These are phyloP conservation scores for Palythoa heliodiscus DNA, from an alignment of 92 coral and sea anemone genomes.

Conservation along the genomic window DNA sequence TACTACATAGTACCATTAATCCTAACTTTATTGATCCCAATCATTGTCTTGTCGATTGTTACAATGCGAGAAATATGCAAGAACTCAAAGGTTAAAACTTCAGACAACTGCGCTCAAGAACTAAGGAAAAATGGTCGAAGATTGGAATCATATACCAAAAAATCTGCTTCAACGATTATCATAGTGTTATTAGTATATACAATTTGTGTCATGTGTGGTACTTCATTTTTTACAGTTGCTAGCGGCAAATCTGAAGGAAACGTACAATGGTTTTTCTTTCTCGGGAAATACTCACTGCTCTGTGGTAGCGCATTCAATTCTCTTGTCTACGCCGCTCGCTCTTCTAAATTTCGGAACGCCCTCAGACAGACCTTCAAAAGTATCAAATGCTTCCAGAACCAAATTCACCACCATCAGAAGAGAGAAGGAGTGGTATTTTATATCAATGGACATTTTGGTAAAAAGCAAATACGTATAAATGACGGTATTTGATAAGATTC, in stretches of 20 bases:
- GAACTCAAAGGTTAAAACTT: not conserved
- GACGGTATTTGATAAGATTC: not conserved
- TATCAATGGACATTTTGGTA: not conserved
- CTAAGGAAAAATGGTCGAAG: not conserved
- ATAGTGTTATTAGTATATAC: not conserved
- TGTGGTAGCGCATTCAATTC: conserved; percentile 1
- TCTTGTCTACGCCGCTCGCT: not conserved
- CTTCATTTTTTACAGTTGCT: not conserved
- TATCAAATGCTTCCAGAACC: not conserved
- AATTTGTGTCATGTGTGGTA: not conserved
- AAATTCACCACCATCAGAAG: not conserved
- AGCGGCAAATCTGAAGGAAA: not conserved
- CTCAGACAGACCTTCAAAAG: not conserved
- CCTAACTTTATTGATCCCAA: not conserved
- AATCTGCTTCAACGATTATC: not conserved
- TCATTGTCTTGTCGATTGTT: not conserved
- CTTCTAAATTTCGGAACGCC: not conserved
- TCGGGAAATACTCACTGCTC: not conserved
- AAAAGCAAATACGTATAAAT: not conserved
- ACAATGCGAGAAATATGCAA: not conserved
- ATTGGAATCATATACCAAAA: not conserved
- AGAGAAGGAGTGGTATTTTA: not conserved
- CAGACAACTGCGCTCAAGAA: not conserved
- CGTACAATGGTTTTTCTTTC: not conserved
- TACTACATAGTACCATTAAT: not conserved